These are phyloP conservation scores for Nebria ingens DNA, from an alignment of 1,140 invertebrate species.

Conservation along the genomic window DNA sequence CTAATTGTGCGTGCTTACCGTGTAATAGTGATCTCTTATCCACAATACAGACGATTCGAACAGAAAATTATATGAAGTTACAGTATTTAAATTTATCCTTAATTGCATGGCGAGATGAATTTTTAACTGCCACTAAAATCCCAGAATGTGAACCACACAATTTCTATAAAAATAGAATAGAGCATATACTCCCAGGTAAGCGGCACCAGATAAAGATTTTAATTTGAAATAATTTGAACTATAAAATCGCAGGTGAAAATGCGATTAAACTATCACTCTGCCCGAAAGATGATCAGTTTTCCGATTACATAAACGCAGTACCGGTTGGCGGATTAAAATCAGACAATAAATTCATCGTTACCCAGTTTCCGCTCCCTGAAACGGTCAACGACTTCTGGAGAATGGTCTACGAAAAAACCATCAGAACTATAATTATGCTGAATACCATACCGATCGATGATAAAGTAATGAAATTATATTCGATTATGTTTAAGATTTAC, in stretches of 20 bases:
- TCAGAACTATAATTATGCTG: slow-evolving; percentile 42
- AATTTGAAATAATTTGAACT: neutral
- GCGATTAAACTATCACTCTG: neutral
- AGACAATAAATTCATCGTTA: slow-evolving; percentile 33
- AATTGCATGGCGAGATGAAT: too few species aligned
- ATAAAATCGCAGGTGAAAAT: neutral
- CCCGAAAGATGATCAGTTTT: slow-evolving; percentile 14
- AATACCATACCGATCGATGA: slow-evolving; percentile 29
- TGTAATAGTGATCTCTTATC: neutral
- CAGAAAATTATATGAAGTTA: neutral
- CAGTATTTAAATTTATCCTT: neutral
- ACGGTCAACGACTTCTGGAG: slow-evolving; percentile 49
- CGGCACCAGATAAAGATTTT: neutral
- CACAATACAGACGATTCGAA: neutral
- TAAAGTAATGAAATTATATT: slow-evolving; percentile 17
- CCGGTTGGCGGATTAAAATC: slow-evolving; percentile 48
- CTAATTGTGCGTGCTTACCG: neutral
- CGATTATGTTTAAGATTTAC: too few species aligned
- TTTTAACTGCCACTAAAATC: neutral
- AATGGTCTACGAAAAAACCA: slow-evolving; percentile 46
- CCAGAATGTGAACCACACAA: neutral
- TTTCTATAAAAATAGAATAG: neutral
- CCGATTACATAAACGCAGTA: slow-evolving; percentile 55
- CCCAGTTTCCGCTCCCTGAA: slow-evolving; percentile 41
- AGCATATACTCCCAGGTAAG: neutral